phyloP scores from a whole-genome alignment of 2,113 vertebrate genomes.

The Plotosus lineatus region DNA sequence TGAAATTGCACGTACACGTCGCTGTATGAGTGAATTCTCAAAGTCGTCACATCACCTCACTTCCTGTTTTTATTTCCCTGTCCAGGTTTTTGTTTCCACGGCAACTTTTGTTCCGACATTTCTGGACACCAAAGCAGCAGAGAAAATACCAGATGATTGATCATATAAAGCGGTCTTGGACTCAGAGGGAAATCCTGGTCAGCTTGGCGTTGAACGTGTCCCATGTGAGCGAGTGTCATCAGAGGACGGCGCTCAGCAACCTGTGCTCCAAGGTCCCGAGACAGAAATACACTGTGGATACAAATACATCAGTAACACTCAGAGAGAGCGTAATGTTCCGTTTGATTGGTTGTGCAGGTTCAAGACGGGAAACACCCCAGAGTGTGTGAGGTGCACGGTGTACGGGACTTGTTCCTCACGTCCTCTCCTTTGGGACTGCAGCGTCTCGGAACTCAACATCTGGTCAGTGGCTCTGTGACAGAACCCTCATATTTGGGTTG shows the following conservation, averaged over 20 bases:
- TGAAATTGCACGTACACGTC: not conserved
- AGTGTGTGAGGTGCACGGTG: conserved; percentile 58
- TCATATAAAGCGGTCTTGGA: conserved; percentile 58
- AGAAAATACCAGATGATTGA: conserved; percentile 70
- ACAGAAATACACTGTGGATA: no score
- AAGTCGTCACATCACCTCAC: not conserved
- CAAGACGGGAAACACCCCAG: conserved; percentile 67
- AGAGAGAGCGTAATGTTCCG: no score
- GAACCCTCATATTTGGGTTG: no score
- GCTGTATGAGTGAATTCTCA: not conserved
- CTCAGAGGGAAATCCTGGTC: conserved; percentile 59
- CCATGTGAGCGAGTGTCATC: conserved; percentile 53
- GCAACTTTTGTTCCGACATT: conserved; percentile 76
- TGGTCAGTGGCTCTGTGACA: conserved; percentile 62
- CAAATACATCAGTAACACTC: not conserved
- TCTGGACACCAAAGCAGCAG: conserved; percentile 78
- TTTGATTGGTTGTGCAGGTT: conserved; percentile 62
- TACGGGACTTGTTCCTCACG: conserved; percentile 64
- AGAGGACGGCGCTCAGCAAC: conserved; percentile 63
- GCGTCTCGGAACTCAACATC: conserved; percentile 59
- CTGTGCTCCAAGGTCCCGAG: conserved; percentile 69
- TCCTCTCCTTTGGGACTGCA: conserved; percentile 61
- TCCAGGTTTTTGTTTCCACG: conserved; percentile 80
- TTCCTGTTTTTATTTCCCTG: not conserved
- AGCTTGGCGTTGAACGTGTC: conserved; percentile 48